Evolutionary conservation across 1,140 invertebrate genomes (phyloP), one percentile per base, ranked within the genome.

Genomic region (Rhyzopertha dominica): DNA sequence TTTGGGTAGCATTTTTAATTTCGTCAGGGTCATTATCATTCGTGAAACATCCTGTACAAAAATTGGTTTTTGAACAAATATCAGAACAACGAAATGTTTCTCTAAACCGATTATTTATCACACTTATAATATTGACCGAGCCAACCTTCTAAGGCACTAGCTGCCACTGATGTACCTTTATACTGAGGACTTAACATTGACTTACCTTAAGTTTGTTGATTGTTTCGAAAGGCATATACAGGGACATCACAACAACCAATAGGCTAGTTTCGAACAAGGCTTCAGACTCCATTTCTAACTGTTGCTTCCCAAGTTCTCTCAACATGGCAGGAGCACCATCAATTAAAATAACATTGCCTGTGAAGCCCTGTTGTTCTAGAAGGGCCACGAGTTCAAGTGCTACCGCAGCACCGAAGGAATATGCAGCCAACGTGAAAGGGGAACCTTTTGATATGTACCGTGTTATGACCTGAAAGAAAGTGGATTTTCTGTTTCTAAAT

Each of bases 371-470:
- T 17, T 58, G 66, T 67, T 84, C 81, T 18, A 84, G 59, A 22
- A 70, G 46, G 2, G 62, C 51, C 2, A 73, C 74, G 3, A 81
- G 40, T 56, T 80, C 73, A 4, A 83, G 39, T 2, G 74, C 71
- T 5, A 81, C 57, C 9, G 76, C 54, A n/a, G 72, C 63, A 25
- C 82, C 81, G 56, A 74, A 83, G n/a, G 80, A 83, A 64, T 83
- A 82, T 4, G 77, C 79, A 16, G 82, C 66, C 1, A 84, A 52
- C 41, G 71, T 76, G 62, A 77, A 82, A 2, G 38, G 35, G 24
- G 38, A 23, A 8, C 49, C 28, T 36, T 43, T 35, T 10, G 12
- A 13, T 9, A 47, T 4, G 14, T 40, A 25, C 14, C 23, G 18
- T 19, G 41, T 26, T n/a, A 36, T 43, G 7, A 19, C 5, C 38